Conservation (phyloP, 2,113 vertebrate genomes). For the Myotis brandtii region DNA sequence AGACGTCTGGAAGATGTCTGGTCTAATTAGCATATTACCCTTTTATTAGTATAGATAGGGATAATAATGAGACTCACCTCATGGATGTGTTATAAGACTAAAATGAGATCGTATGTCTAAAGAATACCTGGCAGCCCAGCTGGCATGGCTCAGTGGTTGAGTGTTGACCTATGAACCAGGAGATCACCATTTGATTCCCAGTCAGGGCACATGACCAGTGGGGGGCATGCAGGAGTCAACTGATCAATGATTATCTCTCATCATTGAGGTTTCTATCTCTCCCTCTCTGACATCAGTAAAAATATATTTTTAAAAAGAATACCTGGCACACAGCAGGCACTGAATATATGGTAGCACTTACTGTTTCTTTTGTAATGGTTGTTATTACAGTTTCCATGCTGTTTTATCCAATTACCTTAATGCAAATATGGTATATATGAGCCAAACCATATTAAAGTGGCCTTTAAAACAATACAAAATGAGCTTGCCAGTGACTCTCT, state of each 20-base stretch:
- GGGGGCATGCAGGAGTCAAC: too few relatives aligned
- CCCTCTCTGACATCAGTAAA: too few relatives aligned
- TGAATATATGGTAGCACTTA: constrained; percentile 3
- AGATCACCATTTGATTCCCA: too few relatives aligned
- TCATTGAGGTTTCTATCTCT: too few relatives aligned
- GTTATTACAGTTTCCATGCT: neutral
- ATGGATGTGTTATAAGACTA: neutral
- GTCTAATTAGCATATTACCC: too few relatives aligned
- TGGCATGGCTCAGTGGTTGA: too few relatives aligned
- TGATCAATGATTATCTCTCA: too few relatives aligned
- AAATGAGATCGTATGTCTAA: neutral
- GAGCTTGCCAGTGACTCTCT: constrained; percentile 32
- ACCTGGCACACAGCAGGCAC: neutral
- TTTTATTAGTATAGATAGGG: too few relatives aligned
- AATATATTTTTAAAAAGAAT: neutral
- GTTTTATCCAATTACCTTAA: neutral
- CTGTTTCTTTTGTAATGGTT: constrained; percentile 31
- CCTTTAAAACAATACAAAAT: constrained; percentile 39
- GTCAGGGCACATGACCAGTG: too few relatives aligned
- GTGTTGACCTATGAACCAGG: too few relatives aligned
- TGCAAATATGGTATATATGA: constrained; percentile 21
- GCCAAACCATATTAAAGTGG: constrained; percentile 3
- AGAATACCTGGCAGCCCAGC: neutral
- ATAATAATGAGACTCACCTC: neutral
- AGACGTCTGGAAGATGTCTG: too few relatives aligned